Percentiles rank a stretch among this genome's conserved stretches.
These are phyloP conservation scores for Drosophila nigromelanica DNA, from an alignment of 1,140 invertebrate genomes.

Conservation along the genomic window DNA sequence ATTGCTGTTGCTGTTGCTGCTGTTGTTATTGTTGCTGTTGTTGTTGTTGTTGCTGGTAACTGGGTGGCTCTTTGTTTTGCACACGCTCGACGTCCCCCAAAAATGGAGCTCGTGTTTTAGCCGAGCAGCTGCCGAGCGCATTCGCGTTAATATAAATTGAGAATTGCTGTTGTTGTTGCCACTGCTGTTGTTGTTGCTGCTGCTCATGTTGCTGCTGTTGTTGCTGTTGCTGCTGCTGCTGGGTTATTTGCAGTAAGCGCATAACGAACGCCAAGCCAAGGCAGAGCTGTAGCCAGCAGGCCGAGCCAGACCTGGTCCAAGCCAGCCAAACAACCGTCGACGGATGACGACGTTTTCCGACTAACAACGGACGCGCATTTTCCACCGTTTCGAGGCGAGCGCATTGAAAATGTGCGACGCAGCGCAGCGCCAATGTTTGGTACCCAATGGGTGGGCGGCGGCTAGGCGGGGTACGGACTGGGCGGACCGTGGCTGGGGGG, in stretches of 20 bases:
- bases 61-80: slow-evolving; percentile 69
- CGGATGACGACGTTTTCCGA: slow-evolving; percentile 82
- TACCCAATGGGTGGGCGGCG: slow-evolving; percentile 3
- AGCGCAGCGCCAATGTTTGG: slow-evolving; percentile 64
- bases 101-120: slow-evolving; percentile 31
- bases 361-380: slow-evolving; percentile 82
- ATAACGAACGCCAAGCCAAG: slow-evolving; percentile 43
- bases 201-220: slow-evolving; percentile 21
- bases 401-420: slow-evolving; percentile 81
- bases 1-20: slow-evolving; percentile 26
- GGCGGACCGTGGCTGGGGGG: slow-evolving; percentile 5
- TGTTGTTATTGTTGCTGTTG: slow-evolving; percentile 25
- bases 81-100: slow-evolving; percentile 36
- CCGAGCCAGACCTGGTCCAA: slow-evolving; percentile 57
- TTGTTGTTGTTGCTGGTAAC: slow-evolving; percentile 37
- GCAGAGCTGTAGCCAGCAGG: slow-evolving; percentile 55
- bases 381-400: slow-evolving; percentile 81
- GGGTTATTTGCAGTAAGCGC: slow-evolving; percentile 45
- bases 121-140: slow-evolving; percentile 47
- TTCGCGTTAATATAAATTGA: slow-evolving; percentile 53
- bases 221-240: slow-evolving; percentile 16
- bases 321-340: slow-evolving; percentile 79
- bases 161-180: slow-evolving; percentile 38
- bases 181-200: slow-evolving; percentile 21
- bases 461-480: neutral